Evolutionary conservation across 2,113 vertebrate genomes (phyloP).

Genomic region (Collichthys lucidus): DNA sequence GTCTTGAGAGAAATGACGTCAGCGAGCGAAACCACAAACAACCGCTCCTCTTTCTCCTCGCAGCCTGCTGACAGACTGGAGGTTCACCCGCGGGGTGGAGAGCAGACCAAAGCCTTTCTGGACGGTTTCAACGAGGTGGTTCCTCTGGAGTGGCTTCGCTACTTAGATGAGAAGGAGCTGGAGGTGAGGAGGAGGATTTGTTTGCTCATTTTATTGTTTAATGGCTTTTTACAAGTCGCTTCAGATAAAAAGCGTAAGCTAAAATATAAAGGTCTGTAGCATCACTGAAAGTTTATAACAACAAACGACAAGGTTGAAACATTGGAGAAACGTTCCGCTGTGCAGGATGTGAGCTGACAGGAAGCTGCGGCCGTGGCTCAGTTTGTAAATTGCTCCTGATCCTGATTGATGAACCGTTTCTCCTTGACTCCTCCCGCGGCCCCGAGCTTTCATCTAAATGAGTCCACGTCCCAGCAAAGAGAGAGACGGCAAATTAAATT

Average conservation of each 20-base stretch:
- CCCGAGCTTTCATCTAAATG: constrained; percentile 7
- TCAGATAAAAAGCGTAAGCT: too few relatives aligned
- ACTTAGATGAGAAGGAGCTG: constrained; percentile 97
- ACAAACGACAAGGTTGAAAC: neutral
- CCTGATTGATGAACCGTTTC: neutral
- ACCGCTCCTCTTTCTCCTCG: neutral
- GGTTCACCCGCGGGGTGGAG: constrained; percentile 95
- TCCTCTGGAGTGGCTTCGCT: constrained; percentile 96
- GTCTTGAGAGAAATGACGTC: neutral
- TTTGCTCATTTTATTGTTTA: too few relatives aligned
- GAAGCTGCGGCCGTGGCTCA: neutral
- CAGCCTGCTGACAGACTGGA: constrained; percentile 97
- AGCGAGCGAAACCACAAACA: too few relatives aligned
- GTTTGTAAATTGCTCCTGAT: neutral
- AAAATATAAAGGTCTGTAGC: too few relatives aligned
- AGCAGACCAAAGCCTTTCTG: constrained; percentile 97
- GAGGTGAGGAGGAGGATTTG: constrained; percentile 83
- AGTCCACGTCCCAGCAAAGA: neutral
- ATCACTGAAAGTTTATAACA: too few relatives aligned
- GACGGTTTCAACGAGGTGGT: constrained; percentile 98
- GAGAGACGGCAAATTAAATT: neutral
- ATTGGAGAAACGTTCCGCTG: neutral
- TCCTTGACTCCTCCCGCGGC: neutral
- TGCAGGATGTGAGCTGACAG: neutral
- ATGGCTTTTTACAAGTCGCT: too few relatives aligned